Percentiles rank a stretch among this genome's conserved stretches.
These are phyloP conservation scores for Falco naumanni DNA, from an alignment of 2,797 vertebrate species.

Conservation along the genomic window DNA sequence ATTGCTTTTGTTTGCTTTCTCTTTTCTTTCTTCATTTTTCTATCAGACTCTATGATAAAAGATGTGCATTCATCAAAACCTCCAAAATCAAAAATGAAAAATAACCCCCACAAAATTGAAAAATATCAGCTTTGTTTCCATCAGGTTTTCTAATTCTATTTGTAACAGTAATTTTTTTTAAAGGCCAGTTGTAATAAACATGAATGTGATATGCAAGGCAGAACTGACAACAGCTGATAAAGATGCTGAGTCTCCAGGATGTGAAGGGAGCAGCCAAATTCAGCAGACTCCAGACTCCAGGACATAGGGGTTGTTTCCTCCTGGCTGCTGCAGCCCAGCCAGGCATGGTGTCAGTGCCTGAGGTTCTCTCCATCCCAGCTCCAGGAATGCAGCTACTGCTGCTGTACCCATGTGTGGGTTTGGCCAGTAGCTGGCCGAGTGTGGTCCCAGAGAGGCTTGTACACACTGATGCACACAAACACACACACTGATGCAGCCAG, in stretches of 20 bases:
- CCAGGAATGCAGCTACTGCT: background rate
- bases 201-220: background rate
- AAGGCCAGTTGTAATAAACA: background rate
- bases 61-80: background rate
- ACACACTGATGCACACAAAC: accelerated
- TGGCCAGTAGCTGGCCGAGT: background rate
- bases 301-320: accelerated
- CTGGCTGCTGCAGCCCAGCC: accelerated
- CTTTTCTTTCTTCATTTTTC: background rate
- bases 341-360: accelerated
- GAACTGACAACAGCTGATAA: background rate
- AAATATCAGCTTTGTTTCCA: background rate
- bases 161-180: background rate
- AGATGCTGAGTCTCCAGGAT: background rate
- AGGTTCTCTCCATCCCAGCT: background rate
- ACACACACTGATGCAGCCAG: background rate
- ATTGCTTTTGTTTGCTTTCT: background rate
- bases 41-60: background rate
- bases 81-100: background rate
- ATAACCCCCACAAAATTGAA: background rate
- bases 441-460: background rate
- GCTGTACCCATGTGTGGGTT: background rate
- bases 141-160: background rate
- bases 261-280: background rate
- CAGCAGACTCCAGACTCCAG: background rate